Base-by-base conservation (phyloP, 2,888 invertebrate genomes). In the Hypomecis punctinalis region DNA sequence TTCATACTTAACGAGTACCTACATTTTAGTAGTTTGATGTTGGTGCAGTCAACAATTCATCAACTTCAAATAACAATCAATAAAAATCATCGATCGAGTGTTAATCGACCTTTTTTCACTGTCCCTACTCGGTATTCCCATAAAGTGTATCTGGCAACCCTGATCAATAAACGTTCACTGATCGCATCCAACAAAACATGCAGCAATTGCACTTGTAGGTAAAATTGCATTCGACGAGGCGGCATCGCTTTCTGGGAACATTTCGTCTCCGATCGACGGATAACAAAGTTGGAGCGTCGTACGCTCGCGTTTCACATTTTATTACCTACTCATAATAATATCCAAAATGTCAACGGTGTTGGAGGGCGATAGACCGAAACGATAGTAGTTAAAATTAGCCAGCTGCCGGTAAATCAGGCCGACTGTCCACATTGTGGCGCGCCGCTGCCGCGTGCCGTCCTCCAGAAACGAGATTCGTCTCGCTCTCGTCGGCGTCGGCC, bases 301-400 rank as follows among this genome's bases (percentile, higher is more conserved):
- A n/a, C 6, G n/a, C 48, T 35, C 11, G 9, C 9, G 11, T 10
- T 11, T 48, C 48, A 23, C 7, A n/a, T 47, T 13, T 37, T 11
- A 33, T 58, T 39, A 42, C 39, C 5, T 52, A 40, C 23, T 33
- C 52, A 35, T 36, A 61, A 47, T 37, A 54, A 57, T 52, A 39
- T 35, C 11, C 8, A 11, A 47, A 55, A 53, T 61, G 56, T 53
- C 46, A 53, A 43, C 43, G 53, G 56, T 43, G 52, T 42, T 11
- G 45, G 53, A 23, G 33, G 54, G 56, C 56, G 36, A 47, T 46
- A 54, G 53, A 59, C 36, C 61, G 54, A 63, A 61, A 51, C 54
- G 57, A 58, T 58, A 53, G 59, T 49, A 56, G 65, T 65, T 67
- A 69, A 53, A 67, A 55, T 67, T 69, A 67, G 69, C 64, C 13